Evolutionary conservation across 2,888 invertebrate genomes (phyloP), one percentile per base, ranked within the genome.

Genomic region (Cryptus viduatorius): DNA sequence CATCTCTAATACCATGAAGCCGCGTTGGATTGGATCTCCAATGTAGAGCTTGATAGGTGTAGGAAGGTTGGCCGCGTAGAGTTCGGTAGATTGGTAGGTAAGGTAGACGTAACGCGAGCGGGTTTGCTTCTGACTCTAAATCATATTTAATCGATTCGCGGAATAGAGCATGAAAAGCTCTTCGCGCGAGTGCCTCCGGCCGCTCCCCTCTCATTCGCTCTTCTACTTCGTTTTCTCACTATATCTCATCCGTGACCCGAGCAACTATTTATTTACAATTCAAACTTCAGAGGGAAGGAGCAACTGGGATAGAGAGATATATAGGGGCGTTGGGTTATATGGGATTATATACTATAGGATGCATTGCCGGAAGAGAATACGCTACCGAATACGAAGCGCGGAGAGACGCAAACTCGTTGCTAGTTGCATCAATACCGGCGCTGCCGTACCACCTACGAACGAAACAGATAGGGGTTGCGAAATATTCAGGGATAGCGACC

Each of bases 121-220:
- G 79, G 65, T 29, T 24, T 19, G 56, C 56, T 19, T 12, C 12
- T 4, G 56, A 50, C 68, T 71, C 83, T 85, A 89, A 88, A 90
- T 89, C 86, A 89, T 86, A 76, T 86, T 86, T 88, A 88, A 90
- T 89, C 88, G 88, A 83, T 88, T 87, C 87, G 65, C 48, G 75
- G 88, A 88, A 89, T 87, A 75, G 69, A 83, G 82, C 29, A 71
- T 81, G 75, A 80, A 84, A 80, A 80, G 83, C 83, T 77, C 80
- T 50, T 68, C 67, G 67, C 67, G 42, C 50, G 50, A 56, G 61
- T 80, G 44, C 77, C 61, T 67, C 61, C 24, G 59, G 67, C 67
- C 76, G 46, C 72, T 59, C 50, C 71, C 44, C 72, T 48, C 42
- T 14, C 75, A 68, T 81, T 73, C 67, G 64, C 65, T 46, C 61